Evolutionary conservation across 2,888 invertebrate genomes (phyloP).

Genomic region (Furcula furcula): DNA sequence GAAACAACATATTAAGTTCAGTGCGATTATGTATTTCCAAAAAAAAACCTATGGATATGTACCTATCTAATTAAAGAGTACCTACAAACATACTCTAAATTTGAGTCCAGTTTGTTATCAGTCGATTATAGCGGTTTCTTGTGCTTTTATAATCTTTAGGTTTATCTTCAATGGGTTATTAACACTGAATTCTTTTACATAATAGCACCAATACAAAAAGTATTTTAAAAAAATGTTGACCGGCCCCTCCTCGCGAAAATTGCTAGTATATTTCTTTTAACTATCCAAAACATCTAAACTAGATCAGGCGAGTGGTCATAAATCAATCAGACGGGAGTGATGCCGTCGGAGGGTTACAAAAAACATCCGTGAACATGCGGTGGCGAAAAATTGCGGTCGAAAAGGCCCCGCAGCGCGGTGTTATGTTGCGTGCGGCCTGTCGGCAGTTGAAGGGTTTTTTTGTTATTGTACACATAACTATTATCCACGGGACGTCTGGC

Average conservation of each 20-base stretch:
- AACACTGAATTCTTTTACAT: too few species aligned
- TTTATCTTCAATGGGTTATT: too few species aligned
- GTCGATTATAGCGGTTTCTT: too few species aligned
- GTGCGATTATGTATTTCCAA: too few species aligned
- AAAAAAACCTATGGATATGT: too few species aligned
- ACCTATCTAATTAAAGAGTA: too few species aligned
- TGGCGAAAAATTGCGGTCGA: conserved; percentile 46
- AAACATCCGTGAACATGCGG: conserved; percentile 36
- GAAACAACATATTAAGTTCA: too few species aligned
- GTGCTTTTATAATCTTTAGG: too few species aligned
- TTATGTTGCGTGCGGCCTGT: conserved; percentile 12
- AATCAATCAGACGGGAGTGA: conserved; percentile 55
- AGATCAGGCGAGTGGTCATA: conserved; percentile 50
- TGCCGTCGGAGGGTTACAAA: conserved; percentile 43
- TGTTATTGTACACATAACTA: conserved; percentile 13
- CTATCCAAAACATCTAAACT: conserved; percentile 49
- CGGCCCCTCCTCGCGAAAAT: conserved; percentile 1
- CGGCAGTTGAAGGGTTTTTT: conserved; percentile 32
- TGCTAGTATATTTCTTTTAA: conserved; percentile 14
- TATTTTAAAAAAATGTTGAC: not conserved
- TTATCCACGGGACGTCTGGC: conserved; percentile 11
- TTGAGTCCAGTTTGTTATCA: too few species aligned
- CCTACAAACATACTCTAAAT: too few species aligned
- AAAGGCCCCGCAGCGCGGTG: conserved; percentile 25
- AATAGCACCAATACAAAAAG: too few species aligned